A percentile compares a stretch with the other conserved stretches of the same genome.
Conservation (phyloP, 2,113 vertebrate genomes). For the Puma concolor region DNA sequence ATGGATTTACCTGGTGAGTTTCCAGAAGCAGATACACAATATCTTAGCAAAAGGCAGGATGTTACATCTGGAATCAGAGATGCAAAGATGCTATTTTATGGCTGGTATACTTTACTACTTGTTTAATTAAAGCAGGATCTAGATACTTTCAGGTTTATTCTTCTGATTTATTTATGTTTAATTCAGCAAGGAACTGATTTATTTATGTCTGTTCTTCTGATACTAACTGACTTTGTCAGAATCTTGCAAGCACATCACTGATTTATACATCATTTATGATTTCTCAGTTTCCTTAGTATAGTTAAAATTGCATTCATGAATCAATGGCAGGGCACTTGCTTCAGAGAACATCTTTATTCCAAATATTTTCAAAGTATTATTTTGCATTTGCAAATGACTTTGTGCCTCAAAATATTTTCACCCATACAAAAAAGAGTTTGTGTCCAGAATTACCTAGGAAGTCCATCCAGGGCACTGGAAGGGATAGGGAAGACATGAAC, state of each 20-base stretch:
- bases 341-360: constrained; percentile 15
- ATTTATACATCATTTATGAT: constrained; percentile 76
- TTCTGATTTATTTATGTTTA: constrained; percentile 76
- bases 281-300: constrained; percentile 52
- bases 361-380: constrained; percentile 12
- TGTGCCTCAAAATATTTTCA: constrained; percentile 17
- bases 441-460: neutral
- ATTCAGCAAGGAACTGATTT: constrained; percentile 80
- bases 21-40: neutral
- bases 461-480: neutral
- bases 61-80: neutral
- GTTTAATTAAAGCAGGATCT: constrained; percentile 64
- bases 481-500: neutral
- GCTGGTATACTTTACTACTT: neutral
- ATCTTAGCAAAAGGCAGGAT: neutral
- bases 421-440: neutral
- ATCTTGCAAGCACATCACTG: constrained; percentile 55
- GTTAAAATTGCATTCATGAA: neutral
- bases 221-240: constrained; percentile 77
- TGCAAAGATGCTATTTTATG: neutral
- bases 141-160: constrained; percentile 24
- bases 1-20: constrained; percentile 5
- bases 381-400: constrained; percentile 47
- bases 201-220: constrained; percentile 79
- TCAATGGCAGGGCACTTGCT: neutral